phyloP scores from a whole-genome alignment of 2,797 vertebrate species.

The Alosa sapidissima region DNA sequence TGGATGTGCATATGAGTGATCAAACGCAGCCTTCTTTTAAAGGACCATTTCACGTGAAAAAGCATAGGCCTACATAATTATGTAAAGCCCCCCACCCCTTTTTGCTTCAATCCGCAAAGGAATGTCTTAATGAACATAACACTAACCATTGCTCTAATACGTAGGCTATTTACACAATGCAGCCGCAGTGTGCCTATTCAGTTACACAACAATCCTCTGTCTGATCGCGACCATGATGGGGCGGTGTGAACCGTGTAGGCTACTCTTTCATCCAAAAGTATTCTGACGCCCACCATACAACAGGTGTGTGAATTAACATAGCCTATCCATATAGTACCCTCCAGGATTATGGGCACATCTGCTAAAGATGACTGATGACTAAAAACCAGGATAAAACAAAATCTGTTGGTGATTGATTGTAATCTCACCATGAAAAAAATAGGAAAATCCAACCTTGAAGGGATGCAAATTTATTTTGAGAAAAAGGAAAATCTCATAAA shows the following conservation, averaged over 20 bases:
- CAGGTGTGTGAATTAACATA: background rate
- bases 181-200: constrained; percentile 68
- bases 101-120: constrained; percentile 78
- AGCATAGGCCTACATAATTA: constrained; percentile 73
- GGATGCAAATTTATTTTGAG: too few relatives aligned
- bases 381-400: too few relatives aligned
- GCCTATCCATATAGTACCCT: too few relatives aligned
- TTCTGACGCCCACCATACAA: background rate
- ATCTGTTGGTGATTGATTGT: too few relatives aligned
- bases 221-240: constrained; percentile 44
- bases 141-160: constrained; percentile 66
- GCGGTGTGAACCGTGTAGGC: constrained; percentile 37
- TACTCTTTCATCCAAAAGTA: background rate
- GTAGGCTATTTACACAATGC: constrained; percentile 58
- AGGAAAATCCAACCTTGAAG: too few relatives aligned
- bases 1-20: constrained; percentile 56
- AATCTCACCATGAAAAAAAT: too few relatives aligned
- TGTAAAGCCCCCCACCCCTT: constrained; percentile 71
- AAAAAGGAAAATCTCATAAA: too few relatives aligned
- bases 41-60: constrained; percentile 78
- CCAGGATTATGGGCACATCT: too few relatives aligned
- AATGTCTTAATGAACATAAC: constrained; percentile 87
- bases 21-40: constrained; percentile 74
- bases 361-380: too few relatives aligned
- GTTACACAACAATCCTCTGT: constrained; percentile 71